phyloP scores from a whole-genome alignment of 1,140 invertebrate species.

The Brachionus asplanchnoidis region DNA sequence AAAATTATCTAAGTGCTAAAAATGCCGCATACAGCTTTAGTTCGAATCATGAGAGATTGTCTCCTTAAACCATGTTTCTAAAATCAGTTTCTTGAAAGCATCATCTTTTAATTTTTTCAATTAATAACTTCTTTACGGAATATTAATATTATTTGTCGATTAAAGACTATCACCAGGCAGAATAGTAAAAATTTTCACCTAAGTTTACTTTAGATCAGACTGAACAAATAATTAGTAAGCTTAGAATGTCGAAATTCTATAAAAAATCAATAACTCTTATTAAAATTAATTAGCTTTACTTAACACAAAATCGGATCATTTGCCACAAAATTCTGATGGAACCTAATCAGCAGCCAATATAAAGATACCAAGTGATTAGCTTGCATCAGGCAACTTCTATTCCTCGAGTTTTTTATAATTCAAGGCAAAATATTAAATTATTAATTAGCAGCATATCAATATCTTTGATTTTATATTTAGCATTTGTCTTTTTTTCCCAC shows the following conservation, averaged over 20 bases:
- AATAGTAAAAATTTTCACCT: background rate
- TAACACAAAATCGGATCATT: background rate
- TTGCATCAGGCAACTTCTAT: background rate
- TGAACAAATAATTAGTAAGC: slow-evolving; percentile 15
- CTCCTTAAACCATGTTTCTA: too few relatives aligned
- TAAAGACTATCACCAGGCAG: background rate
- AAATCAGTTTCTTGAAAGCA: too few relatives aligned
- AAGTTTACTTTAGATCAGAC: background rate
- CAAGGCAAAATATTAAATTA: background rate
- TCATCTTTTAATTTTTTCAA: too few relatives aligned
- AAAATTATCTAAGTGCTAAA: too few relatives aligned
- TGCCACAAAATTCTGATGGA: background rate
- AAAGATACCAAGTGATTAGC: background rate
- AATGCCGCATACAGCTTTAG: too few relatives aligned
- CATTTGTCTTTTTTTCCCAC: background rate
- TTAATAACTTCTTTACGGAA: background rate
- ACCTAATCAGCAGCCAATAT: background rate
- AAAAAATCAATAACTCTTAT: slow-evolving; percentile 32
- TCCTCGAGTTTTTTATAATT: background rate
- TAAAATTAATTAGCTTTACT: slow-evolving; percentile 16
- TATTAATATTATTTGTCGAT: background rate
- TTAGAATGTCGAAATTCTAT: slow-evolving; percentile 22
- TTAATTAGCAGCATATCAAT: background rate
- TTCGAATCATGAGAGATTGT: too few relatives aligned
- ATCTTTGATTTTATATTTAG: background rate